Conservation (phyloP, 2,113 vertebrate genomes). For the Pelecanoides urinatrix region DNA sequence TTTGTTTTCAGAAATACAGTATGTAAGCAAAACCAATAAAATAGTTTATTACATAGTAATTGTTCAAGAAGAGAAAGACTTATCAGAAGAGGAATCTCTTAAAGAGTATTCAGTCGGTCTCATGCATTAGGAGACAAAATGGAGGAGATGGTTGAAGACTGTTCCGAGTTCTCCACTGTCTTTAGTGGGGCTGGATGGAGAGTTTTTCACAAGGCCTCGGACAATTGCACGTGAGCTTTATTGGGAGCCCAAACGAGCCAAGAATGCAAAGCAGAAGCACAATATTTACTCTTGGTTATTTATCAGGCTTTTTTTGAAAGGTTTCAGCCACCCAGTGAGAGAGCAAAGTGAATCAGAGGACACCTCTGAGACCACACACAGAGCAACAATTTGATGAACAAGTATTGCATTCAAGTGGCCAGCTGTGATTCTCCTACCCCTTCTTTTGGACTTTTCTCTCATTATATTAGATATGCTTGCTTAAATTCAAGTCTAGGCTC, state of each 20-base stretch:
- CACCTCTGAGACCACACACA: neutral
- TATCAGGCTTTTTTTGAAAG: neutral
- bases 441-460: neutral
- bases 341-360: neutral
- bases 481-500: neutral
- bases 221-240: neutral
- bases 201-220: neutral
- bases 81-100: neutral
- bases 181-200: neutral
- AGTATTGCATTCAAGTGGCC: neutral
- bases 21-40: conserved; percentile 55
- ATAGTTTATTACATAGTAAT: conserved; percentile 44
- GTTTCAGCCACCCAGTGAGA: neutral
- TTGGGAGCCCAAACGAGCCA: neutral
- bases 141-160: neutral
- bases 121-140: neutral
- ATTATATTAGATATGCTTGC: neutral
- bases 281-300: neutral
- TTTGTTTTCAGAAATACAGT: conserved; percentile 64
- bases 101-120: neutral
- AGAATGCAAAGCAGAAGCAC: neutral
- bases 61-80: conserved; percentile 10
- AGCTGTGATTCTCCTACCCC: neutral
- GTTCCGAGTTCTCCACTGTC: neutral
- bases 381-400: neutral